A percentile compares a stretch with the other conserved stretches of the same genome.
phyloP scores from a whole-genome alignment of 1,140 invertebrate species.

The Ips typographus region DNA sequence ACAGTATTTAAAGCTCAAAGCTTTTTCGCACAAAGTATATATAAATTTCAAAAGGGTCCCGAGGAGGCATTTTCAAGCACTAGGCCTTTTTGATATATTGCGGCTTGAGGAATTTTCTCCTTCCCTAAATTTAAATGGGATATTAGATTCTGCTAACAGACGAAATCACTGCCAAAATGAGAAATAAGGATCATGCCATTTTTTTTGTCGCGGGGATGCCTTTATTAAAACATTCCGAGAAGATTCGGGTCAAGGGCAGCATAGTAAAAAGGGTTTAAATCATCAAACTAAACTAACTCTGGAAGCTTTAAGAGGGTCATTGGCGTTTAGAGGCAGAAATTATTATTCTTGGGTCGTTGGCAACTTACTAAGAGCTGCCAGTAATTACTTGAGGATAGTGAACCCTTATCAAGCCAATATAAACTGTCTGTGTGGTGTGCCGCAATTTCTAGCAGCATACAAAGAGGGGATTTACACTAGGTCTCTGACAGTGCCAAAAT shows the following conservation, averaged over 20 bases:
- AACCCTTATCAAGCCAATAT: slow-evolving; percentile 12
- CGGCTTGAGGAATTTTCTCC: slow-evolving; percentile 21
- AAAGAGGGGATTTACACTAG: slow-evolving; percentile 5
- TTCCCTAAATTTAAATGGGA: slow-evolving; percentile 16
- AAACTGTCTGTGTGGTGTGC: slow-evolving; percentile 9
- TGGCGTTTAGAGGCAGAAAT: too few species aligned
- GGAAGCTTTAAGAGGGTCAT: neutral
- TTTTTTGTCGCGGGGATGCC: neutral
- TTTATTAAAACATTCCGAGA: slow-evolving; percentile 18
- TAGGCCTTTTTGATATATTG: slow-evolving; percentile 22
- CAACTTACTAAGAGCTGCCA: slow-evolving; percentile 9
- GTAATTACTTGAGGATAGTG: neutral
- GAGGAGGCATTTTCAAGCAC: slow-evolving; percentile 15
- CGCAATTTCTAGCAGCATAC: neutral
- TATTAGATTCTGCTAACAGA: slow-evolving; percentile 22
- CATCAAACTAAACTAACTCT: neutral
- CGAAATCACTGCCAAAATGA: slow-evolving; percentile 20
- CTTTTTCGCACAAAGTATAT: slow-evolving; percentile 10
- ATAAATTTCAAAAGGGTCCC: slow-evolving; percentile 11
- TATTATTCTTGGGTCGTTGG: neutral
- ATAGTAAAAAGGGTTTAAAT: neutral
- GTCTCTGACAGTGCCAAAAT: neutral
- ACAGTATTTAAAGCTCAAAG: neutral
- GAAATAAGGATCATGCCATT: slow-evolving; percentile 7
- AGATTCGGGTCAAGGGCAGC: too few species aligned